These are phyloP conservation scores for Mandrillus leucophaeus DNA, from an alignment of 2,113 vertebrate species.

Conservation along the genomic window DNA sequence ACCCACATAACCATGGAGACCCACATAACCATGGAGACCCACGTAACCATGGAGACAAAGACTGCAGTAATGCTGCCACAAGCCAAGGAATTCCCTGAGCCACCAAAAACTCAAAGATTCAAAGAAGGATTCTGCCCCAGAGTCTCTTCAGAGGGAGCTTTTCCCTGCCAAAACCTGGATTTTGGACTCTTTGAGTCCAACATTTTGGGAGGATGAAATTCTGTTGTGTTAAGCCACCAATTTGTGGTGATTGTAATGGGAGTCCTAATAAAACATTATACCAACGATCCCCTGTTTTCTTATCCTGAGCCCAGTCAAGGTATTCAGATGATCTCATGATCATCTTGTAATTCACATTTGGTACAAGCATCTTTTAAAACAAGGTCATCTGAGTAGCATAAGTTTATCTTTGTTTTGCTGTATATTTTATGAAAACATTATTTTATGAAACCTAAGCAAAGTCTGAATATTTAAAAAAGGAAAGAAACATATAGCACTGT, in stretches of 20 bases:
- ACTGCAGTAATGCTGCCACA: not conserved
- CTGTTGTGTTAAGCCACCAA: not conserved
- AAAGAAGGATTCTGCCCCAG: too few relatives aligned
- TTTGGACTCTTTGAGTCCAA: not conserved
- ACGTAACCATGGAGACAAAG: not conserved
- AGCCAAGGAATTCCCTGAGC: not conserved
- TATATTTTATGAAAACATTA: not conserved
- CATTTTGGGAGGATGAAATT: not conserved
- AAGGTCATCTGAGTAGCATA: not conserved
- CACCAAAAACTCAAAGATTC: not conserved
- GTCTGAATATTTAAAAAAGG: not conserved
- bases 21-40: too few relatives aligned
- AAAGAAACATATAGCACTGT: not conserved
- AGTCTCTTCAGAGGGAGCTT: not conserved
- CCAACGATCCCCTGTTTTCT: not conserved
- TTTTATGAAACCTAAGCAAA: not conserved
- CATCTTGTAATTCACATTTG: not conserved
- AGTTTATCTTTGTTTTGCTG: not conserved
- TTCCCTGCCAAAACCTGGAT: not conserved
- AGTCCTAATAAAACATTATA: not conserved
- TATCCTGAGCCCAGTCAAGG: not conserved
- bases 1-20: not conserved
- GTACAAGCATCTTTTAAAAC: not conserved
- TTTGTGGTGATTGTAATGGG: not conserved
- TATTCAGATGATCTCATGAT: not conserved